Percentiles rank a stretch among this genome's conserved stretches.
phyloP scores from a whole-genome alignment of 2,888 invertebrate genomes.

The Thyatira batis region DNA sequence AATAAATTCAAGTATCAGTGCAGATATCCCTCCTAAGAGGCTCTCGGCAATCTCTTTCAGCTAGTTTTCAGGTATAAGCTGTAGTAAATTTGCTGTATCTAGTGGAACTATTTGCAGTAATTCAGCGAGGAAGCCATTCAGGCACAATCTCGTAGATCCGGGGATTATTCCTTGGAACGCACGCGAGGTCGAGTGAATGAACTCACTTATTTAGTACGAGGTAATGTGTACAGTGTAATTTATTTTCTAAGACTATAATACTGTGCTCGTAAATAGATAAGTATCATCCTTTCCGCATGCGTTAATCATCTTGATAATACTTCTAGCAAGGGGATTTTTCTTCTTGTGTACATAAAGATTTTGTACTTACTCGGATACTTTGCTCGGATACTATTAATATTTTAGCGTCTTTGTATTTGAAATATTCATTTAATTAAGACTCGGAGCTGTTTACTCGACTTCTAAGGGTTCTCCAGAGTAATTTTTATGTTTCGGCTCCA shows the following conservation, averaged over 20 bases:
- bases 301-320: not conserved
- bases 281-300: not conserved
- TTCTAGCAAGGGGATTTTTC: not conserved
- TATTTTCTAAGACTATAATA: not conserved
- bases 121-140: constrained; percentile 40
- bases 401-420: too few relatives aligned
- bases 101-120: constrained; percentile 54
- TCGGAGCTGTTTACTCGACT: too few relatives aligned
- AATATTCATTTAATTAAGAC: too few relatives aligned
- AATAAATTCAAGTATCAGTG: not conserved
- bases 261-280: not conserved
- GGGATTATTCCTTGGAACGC: constrained; percentile 36
- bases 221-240: constrained; percentile 3
- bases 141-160: constrained; percentile 41
- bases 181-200: constrained; percentile 39
- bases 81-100: constrained; percentile 10
- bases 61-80: constrained; percentile 1
- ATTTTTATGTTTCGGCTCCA: too few relatives aligned
- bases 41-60: constrained; percentile 1
- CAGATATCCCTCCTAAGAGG: not conserved
- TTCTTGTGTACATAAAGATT: too few relatives aligned
- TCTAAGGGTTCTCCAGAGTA: too few relatives aligned
- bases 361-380: too few relatives aligned
- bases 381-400: too few relatives aligned
- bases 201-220: constrained; percentile 16